A percentile compares a stretch with the other conserved stretches of the same genome.
Conservation (phyloP, 2,888 invertebrate species). For the Scaptomyza parva region DNA sequence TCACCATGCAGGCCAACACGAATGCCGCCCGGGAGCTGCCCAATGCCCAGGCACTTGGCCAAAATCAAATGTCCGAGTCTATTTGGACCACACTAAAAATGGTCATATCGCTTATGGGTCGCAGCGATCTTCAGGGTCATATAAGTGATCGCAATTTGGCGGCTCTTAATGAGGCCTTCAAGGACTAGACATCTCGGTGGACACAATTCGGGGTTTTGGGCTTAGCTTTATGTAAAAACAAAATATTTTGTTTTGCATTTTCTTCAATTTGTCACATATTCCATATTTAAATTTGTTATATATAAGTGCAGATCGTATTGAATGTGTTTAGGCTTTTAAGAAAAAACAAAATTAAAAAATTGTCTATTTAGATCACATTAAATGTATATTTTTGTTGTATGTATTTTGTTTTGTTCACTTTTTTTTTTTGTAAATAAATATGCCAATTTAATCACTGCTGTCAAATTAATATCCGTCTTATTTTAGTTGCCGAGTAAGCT, state of each 20-base stretch:
- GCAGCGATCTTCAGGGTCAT: conserved; percentile 87
- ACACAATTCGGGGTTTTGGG: neutral
- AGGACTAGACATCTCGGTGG: conserved; percentile 54
- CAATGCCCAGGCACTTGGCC: conserved; percentile 85
- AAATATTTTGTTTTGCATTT: conserved; percentile 27
- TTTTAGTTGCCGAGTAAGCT: too few species aligned
- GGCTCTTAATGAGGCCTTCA: conserved; percentile 87
- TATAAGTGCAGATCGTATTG: too few species aligned
- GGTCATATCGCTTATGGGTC: conserved; percentile 93
- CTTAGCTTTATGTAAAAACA: conserved; percentile 14
- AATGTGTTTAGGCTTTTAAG: conserved; percentile 24
- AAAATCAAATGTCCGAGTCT: conserved; percentile 92
- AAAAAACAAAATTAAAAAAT: conserved; percentile 13
- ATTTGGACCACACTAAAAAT: conserved; percentile 97
- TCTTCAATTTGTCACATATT: conserved; percentile 14
- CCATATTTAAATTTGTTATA: neutral
- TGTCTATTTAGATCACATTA: neutral
- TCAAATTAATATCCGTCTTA: neutral
- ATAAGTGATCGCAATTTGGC: conserved; percentile 88
- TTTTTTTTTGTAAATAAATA: neutral
- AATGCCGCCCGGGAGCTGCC: conserved; percentile 87
- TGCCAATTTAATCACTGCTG: neutral
- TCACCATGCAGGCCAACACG: conserved; percentile 93
- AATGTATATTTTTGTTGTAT: neutral
- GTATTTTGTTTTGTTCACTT: neutral